Base-by-base conservation (phyloP, 1,140 invertebrate species). In the Brachionus manjavacas region DNA sequence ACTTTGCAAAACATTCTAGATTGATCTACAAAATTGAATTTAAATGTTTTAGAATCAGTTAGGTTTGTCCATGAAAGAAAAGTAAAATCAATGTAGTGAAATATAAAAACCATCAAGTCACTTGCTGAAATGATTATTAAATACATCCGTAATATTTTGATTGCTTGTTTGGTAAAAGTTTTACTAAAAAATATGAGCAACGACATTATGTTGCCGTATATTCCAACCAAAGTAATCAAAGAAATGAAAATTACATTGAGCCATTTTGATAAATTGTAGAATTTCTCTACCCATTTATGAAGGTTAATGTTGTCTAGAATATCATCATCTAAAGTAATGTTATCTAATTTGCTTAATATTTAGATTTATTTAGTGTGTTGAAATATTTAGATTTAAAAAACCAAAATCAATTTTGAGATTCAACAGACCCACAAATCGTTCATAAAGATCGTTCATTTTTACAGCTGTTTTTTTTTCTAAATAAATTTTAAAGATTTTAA, bases 31-130 rank as follows among this genome's bases (percentile, higher is more conserved):
- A 70, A 70, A 70, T 70, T 70, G 8, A 70, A 28, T 28, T 9
- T 2, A 25, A 25, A 28, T 14, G 23, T 1, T 11, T 70, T 11
- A 0, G 23, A 25, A 31, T 70, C 28, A 2, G 66, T 70, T 25
- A 70, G 2, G 11, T 70, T 70, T 28, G 28, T 31, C 66, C 66
- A 70, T 70, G 66, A 70, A 11, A 23, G 20, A 70, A 70, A 28
- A 14, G 66, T 70, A 70, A 70, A 70, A 31, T 70, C 66, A 70
- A 70, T 70, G 28, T 70, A 70, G 35, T 70, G 66, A 14, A 70
- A 70, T 14, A 70, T 11, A 7, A 70, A 31, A 28, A 70, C 28
- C 2, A 70, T 14, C 14, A 70, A 70, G 35, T 70, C 28, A 25
- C 20, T 28, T 28, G 14, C 12, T 28, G 66, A 23, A 4, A 70